Conservation (phyloP, 2,113 vertebrate species). For the Scatophagus argus region DNA sequence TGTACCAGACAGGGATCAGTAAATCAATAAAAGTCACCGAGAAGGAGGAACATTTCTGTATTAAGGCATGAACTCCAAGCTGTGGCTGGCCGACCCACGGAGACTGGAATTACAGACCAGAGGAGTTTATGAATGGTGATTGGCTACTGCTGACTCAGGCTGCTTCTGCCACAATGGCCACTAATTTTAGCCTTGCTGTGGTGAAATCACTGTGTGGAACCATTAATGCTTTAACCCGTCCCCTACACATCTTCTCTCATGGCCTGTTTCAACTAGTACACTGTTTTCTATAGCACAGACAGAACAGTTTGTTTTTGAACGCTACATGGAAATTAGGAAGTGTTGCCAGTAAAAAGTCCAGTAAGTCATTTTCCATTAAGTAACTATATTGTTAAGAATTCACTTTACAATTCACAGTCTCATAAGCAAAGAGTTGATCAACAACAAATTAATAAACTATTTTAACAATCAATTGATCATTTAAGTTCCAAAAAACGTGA, state of each 20-base stretch:
- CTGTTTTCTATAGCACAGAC: neutral
- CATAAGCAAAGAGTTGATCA: neutral
- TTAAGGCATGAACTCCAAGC: slow-evolving; percentile 82
- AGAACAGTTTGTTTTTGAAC: neutral
- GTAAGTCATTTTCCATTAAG: neutral
- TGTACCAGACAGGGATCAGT: slow-evolving; percentile 77
- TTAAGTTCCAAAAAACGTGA: neutral
- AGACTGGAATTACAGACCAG: slow-evolving; percentile 77
- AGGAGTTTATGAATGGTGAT: slow-evolving; percentile 82
- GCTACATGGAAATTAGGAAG: slow-evolving; percentile 16
- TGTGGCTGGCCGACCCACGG: slow-evolving; percentile 71
- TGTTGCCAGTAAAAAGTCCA: neutral
- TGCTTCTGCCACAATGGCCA: slow-evolving; percentile 76
- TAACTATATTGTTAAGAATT: no score
- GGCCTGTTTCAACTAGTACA: neutral
- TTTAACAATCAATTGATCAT: neutral
- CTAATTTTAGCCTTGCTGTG: slow-evolving; percentile 70
- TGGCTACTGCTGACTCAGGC: slow-evolving; percentile 86
- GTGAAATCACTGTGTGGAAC: slow-evolving; percentile 60
- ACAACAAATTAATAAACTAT: neutral
- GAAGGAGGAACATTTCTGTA: slow-evolving; percentile 64
- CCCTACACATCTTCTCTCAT: slow-evolving; percentile 19
- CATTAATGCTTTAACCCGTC: slow-evolving; percentile 69
- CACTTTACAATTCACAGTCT: neutral
- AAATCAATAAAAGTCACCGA: slow-evolving; percentile 69